phyloP scores from a whole-genome alignment of 2,113 vertebrate species.

The Hippolais icterina region DNA sequence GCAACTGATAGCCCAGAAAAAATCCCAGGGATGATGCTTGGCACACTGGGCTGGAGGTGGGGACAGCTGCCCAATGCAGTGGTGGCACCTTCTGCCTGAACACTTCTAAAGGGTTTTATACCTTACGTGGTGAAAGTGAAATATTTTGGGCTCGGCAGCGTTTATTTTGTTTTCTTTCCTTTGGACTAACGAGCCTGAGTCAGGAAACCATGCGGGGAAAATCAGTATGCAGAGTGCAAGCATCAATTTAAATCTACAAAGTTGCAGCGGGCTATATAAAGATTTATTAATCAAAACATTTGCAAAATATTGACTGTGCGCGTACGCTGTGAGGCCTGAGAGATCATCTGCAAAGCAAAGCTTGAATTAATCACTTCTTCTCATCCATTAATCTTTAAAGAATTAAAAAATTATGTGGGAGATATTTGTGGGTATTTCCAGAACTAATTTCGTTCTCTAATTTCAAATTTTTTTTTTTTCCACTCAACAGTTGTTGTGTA shows the following conservation, averaged over 20 bases:
- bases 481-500: neutral
- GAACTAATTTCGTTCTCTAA: neutral
- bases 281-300: constrained; percentile 62
- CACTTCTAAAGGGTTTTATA: fast-evolving
- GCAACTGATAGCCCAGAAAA: neutral
- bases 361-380: constrained; percentile 35
- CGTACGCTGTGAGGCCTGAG: neutral
- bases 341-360: constrained; percentile 26
- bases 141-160: neutral
- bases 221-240: neutral
- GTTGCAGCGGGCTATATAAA: constrained; percentile 42
- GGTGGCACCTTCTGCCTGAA: neutral
- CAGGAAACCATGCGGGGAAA: neutral
- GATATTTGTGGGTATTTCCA: constrained; percentile 1
- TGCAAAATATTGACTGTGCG: constrained; percentile 35
- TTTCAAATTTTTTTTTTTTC: constrained; percentile 10
- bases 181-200: neutral
- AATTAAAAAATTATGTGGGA: neutral
- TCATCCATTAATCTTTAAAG: neutral
- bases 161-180: neutral
- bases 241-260: constrained; percentile 26
- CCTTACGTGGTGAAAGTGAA: neutral
- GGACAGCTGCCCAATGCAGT: fast-evolving
- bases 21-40: too few relatives aligned
- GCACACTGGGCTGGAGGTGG: neutral